A percentile compares a stretch with the other conserved stretches of the same genome.
Evolutionary conservation across 2,113 vertebrate species (phyloP).

Genomic region (Halcyon senegalensis): DNA sequence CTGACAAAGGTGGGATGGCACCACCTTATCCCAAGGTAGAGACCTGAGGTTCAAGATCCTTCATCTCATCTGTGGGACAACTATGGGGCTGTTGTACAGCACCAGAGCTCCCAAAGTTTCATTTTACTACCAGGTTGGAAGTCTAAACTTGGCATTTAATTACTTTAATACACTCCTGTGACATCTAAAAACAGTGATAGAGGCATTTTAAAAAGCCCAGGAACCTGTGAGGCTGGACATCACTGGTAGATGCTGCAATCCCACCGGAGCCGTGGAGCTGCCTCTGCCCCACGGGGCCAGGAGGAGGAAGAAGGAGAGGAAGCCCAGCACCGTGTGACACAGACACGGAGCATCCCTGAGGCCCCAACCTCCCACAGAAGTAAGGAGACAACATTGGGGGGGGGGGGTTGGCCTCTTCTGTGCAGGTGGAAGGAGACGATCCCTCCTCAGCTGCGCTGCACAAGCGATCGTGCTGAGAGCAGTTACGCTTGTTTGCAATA

Average conservation of each 20-base stretch:
- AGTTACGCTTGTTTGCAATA: fast-evolving
- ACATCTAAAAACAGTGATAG: neutral
- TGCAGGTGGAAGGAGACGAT: neutral
- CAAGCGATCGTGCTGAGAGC: fast-evolving
- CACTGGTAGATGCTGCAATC: neutral
- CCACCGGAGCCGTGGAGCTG: neutral
- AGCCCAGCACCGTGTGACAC: neutral
- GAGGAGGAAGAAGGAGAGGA: neutral
- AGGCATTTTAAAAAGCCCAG: fast-evolving
- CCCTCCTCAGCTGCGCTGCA: fast-evolving
- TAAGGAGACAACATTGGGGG: neutral
- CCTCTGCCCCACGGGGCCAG: neutral
- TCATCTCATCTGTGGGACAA: neutral
- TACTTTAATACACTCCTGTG: neutral
- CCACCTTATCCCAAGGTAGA: neutral
- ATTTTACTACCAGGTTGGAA: neutral
- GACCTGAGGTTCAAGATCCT: neutral
- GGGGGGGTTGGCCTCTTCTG: neutral
- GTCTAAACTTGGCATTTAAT: neutral
- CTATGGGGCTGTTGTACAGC: neutral
- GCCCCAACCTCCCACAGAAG: fast-evolving
- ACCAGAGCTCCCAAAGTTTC: neutral
- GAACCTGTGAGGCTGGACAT: neutral
- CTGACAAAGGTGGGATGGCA: neutral
- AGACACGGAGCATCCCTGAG: fast-evolving